These are phyloP conservation scores for Cydia strobilella DNA, from an alignment of 1,140 invertebrate genomes.

Conservation along the genomic window DNA sequence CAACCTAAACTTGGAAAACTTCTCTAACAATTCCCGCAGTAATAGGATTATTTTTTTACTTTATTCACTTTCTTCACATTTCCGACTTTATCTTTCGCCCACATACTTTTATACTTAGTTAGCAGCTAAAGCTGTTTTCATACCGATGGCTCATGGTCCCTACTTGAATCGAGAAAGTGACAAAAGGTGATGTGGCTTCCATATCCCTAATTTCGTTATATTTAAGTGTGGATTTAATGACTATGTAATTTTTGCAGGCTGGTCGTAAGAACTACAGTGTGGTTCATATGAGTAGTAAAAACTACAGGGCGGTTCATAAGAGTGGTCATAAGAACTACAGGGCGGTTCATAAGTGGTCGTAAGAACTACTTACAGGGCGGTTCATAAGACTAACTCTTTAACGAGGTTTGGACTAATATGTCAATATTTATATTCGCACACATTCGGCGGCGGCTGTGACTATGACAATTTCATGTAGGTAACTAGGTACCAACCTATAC, in stretches of 20 bases:
- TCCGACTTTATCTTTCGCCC: slow-evolving; percentile 12
- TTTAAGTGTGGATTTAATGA: no score
- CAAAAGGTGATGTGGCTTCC: background rate
- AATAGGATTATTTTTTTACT: slow-evolving; percentile 21
- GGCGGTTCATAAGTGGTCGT: no score
- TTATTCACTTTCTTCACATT: slow-evolving; percentile 15
- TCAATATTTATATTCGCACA: background rate
- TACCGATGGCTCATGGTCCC: no score
- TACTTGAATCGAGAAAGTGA: background rate
- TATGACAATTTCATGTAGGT: background rate
- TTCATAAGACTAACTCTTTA: no score
- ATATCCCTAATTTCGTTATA: no score
- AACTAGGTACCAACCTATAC: background rate
- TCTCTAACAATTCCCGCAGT: slow-evolving; percentile 1
- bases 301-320: no score
- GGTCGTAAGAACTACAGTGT: no score
- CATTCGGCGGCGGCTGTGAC: background rate
- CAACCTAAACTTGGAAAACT: background rate
- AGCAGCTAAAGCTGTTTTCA: slow-evolving; percentile 20
- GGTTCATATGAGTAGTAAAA: no score
- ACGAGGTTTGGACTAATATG: background rate
- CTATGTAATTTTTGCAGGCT: no score
- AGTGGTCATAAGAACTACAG: no score
- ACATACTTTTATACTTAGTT: slow-evolving; percentile 12
- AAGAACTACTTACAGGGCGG: no score